Base-by-base conservation (phyloP, 1,140 invertebrate species). In the Sycophila sp. region DNA sequence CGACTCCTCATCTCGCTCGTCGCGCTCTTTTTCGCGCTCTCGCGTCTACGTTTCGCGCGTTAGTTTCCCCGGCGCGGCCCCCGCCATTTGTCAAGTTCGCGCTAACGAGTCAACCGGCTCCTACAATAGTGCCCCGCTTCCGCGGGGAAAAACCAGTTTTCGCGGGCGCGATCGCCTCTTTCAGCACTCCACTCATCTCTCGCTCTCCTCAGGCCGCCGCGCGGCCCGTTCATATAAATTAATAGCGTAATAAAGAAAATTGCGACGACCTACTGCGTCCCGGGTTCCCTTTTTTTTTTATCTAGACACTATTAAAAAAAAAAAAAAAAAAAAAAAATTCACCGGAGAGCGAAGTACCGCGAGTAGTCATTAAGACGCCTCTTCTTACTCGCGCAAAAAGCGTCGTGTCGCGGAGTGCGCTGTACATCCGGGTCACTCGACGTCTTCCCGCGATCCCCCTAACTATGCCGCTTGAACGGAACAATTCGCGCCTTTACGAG, bases 171-270 rank as follows among this genome's bases (percentile, higher is more conserved):
- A 17, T 42, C n/a, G n/a, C n/a, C n/a, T 51, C 15, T 51, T 19
- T 51, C 7, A 22, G 13, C 22, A 51, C 13, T 17, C 26, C 2
- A 10, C 47, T 4, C 7, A 24, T 24, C 13, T 51, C 24, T 6
- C n/a, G 22, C 13, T 4, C 47, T 7, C 15, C 22, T 15, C 15
- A 17, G 45, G 1, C 17, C n/a, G 7, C 4, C 47, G 24, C 5
- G 22, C 47, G 24, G 17, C 49, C 10, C 4, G 19, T 15, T 17
- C n/a, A 49, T 49, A 49, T 22, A 49, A n/a, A 67, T 22, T 67
- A 67, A 67, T 67, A 34, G 65, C 53, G 56, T 53, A 45, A 67
- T 67, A 67, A 67, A 67, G 56, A 15, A 67, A 45, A 67, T 42
- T 53, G 17, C 30, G 10, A 15, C 24, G 10, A 7, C 2, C 36